Base-by-base conservation (phyloP, 1,140 invertebrate species). In the Solen grandis region DNA sequence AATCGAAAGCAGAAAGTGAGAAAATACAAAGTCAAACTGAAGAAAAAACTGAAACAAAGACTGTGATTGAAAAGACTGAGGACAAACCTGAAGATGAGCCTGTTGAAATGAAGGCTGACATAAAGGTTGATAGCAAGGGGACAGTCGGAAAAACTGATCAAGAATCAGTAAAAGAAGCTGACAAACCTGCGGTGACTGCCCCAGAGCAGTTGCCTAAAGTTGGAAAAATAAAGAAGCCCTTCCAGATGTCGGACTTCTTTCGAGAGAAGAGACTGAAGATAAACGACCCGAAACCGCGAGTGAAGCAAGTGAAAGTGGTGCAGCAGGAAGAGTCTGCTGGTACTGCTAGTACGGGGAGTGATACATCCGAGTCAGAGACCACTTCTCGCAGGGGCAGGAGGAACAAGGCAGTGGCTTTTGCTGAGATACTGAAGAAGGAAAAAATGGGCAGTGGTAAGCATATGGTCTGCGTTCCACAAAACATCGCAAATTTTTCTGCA, bases 371-470 rank as follows among this genome's bases (percentile, higher is more conserved):
- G 13, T 27, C 35, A 10, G 29, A 52, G 1, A 22, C 41, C 5
- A 27, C 25, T 2, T 35, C 29, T n/a, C 52, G 66, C 35, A 63
- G 74, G 38, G 35, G 31, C 14, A 65, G 38, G 60, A 66, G 69
- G 35, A 77, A 77, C 19, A 77, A 81, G 46, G 25, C 22, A 4
- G 50, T 54, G 55, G 35, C 46, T 27, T 50, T 84, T 78, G 55
- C 69, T 68, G 74, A 77, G 75, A 84, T 73, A 29, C 65, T 84
- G 78, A 59, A 62, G 63, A 72, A 57, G 57, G 70, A 69, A 83
- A 66, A 79, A 41, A 57, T 73, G 36, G 68, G 66, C 13, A 81
- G 69, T 66, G 68, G 68, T 73, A 54, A 68, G 22, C 19, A 36
- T 78, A 22, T 36, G 31, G 33, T 5, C 5, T 62, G 4, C 35